Base-by-base conservation (phyloP, 2,888 invertebrate species). In the Palloptera scutellata region DNA sequence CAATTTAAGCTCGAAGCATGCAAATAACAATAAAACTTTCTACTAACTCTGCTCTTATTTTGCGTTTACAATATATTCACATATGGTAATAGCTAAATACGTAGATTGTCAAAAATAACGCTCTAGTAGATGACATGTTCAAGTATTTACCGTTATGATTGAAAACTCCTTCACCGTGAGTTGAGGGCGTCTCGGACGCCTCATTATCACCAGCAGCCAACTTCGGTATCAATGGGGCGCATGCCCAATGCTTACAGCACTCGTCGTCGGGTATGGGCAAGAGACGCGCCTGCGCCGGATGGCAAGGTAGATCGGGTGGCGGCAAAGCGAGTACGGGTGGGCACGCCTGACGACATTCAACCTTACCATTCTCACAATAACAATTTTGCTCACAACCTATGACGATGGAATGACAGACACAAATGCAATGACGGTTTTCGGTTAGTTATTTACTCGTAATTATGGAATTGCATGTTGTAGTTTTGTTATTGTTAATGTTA, bases 361-460 rank as follows among this genome's bases (percentile, higher is more conserved):
- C 88, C 73, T 92, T 93, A 15, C 96, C 95, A 83, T 92, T 91
- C 82, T 95, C 94, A 79, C 96, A 96, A 81, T 91, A 94, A 79
- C 96, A 96, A 74, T 92, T 88, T 74, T 92, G 89, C 71, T 95
- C 93, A 79, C 96, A 96, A 61, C 95, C 93, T 84, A 71, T 57
- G 30, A n/a, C n/a, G 30, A 30, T 30, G 30, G 30, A 6, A 9
- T n/a, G 30, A 30, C 30, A 30, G 30, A 30, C 30, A 30, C 30
- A 30, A 6, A 30, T 59, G 15, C 40, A 59, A 59, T 41, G 15
- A 15, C 15, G 15, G 13, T 4, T 41, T 43, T 48, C 45, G 30
- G 48, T 58, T 64, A 59, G 53, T 59, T 53, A 59, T 12, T 64
- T 64, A n/a, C n/a, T n/a, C n/a, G n/a, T n/a, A 48, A 45, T 40